A percentile compares a stretch with the other conserved stretches of the same genome.
These are phyloP conservation scores for Drosophila mettleri DNA, from an alignment of 2,888 invertebrate species.

Conservation along the genomic window DNA sequence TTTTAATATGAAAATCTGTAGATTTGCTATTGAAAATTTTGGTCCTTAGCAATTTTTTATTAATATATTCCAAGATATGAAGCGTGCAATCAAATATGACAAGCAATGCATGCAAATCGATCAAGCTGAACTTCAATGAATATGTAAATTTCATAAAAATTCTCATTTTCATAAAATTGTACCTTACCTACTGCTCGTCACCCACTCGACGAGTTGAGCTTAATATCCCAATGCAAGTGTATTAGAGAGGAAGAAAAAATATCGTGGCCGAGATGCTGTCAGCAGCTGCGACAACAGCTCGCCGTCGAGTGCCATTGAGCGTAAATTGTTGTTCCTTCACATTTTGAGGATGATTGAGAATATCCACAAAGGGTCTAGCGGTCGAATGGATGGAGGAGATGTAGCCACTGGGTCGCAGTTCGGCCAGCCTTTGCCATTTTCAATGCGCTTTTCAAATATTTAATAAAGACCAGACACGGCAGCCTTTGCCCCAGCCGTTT, in stretches of 20 bases:
- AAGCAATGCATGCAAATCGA: too few relatives aligned
- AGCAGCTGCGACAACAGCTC: conserved; percentile 63
- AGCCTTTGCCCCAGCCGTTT: conserved; percentile 20
- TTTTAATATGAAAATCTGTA: too few relatives aligned
- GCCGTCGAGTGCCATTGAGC: conserved; percentile 82
- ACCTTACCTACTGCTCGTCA: not conserved
- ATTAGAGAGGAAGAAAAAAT: not conserved
- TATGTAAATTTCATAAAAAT: not conserved
- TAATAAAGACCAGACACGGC: conserved; percentile 73
- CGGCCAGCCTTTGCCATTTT: conserved; percentile 51
- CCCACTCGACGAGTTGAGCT: not conserved
- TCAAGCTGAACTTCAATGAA: not conserved
- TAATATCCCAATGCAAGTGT: conserved; percentile 8
- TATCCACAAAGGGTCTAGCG: conserved; percentile 63
- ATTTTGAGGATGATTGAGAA: conserved; percentile 83
- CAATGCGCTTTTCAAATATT: conserved; percentile 69
- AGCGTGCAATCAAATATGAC: not conserved
- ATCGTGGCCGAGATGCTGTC: conserved; percentile 27
- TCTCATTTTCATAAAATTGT: not conserved
- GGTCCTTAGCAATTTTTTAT: too few relatives aligned
- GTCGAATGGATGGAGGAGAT: not conserved
- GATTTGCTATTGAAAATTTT: too few relatives aligned
- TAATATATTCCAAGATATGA: too few relatives aligned
- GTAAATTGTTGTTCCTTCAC: conserved; percentile 83
- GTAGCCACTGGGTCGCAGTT: conserved; percentile 29